Evolutionary conservation across 2,113 vertebrate genomes (phyloP).

Genomic region (Numenius arquata): DNA sequence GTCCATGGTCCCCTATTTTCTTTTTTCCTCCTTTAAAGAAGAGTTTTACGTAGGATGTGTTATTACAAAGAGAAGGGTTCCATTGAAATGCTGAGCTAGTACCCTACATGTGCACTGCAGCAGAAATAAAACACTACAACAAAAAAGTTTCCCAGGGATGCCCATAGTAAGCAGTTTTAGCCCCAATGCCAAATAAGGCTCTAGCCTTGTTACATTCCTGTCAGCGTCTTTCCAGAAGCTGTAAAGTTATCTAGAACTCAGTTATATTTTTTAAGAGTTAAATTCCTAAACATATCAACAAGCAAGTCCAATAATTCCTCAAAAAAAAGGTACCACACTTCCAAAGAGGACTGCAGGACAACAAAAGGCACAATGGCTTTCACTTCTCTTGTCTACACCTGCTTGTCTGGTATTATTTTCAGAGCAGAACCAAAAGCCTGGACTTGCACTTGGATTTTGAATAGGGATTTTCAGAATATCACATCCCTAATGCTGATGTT

Average conservation of each 20-base stretch:
- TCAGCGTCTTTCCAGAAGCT: not conserved
- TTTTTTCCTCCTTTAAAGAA: not conserved
- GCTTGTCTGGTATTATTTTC: not conserved
- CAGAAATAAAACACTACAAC: not conserved
- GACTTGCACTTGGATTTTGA: not conserved
- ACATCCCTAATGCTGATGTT: not conserved
- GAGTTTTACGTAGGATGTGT: not conserved
- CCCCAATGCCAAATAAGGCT: not conserved
- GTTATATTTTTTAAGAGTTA: not conserved
- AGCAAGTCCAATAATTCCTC: not conserved
- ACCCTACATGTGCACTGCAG: not conserved
- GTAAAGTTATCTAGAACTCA: not conserved
- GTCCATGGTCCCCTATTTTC: not conserved
- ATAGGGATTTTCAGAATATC: not conserved
- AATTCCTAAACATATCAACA: not conserved
- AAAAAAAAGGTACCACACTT: not conserved
- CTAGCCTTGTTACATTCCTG: not conserved
- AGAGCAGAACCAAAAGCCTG: not conserved
- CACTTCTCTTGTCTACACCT: not conserved
- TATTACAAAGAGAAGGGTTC: not conserved
- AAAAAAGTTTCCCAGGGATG: not conserved
- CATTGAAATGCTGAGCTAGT: not conserved
- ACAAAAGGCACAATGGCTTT: not conserved
- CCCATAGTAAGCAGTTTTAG: not conserved
- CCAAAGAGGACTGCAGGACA: not conserved